These are phyloP conservation scores for Caerostris darwini DNA, from an alignment of 1,140 invertebrate genomes.

Conservation along the genomic window DNA sequence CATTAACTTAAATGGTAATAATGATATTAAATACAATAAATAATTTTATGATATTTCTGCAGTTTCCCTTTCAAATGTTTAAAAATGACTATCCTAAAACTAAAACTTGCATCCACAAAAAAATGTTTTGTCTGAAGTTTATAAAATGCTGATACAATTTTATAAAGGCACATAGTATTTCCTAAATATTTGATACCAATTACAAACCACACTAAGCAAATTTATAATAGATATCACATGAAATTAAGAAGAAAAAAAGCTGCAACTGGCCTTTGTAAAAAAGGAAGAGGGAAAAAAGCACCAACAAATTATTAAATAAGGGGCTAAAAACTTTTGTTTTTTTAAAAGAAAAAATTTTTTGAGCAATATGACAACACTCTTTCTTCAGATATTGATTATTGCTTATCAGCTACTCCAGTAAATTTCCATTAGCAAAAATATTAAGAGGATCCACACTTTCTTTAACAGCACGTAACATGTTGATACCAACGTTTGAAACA, in stretches of 20 bases:
- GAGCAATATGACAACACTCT: background rate
- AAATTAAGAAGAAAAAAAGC: background rate
- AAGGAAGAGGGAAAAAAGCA: background rate
- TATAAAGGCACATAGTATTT: too few species aligned
- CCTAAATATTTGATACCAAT: too few species aligned
- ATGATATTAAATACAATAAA: too few species aligned
- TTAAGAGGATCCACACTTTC: constrained; percentile 94
- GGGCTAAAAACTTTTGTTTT: background rate
- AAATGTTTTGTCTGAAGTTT: too few species aligned
- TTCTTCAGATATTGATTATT: background rate
- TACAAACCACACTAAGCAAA: too few species aligned
- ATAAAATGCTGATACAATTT: too few species aligned
- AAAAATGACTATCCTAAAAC: too few species aligned
- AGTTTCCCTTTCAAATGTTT: too few species aligned
- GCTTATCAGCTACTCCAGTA: constrained; percentile 81
- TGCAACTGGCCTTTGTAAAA: constrained; percentile 16
- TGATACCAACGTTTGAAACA: constrained; percentile 89
- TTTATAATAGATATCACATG: background rate
- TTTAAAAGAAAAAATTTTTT: background rate
- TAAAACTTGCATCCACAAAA: too few species aligned
- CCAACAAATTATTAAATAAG: background rate
- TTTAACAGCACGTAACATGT: constrained; percentile 91
- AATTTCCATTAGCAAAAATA: constrained; percentile 94
- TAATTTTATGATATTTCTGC: too few species aligned
- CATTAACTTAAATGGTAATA: too few species aligned